Evolutionary conservation across 2,113 vertebrate genomes (phyloP).

Genomic region (Acanthochromis polyacanthus): DNA sequence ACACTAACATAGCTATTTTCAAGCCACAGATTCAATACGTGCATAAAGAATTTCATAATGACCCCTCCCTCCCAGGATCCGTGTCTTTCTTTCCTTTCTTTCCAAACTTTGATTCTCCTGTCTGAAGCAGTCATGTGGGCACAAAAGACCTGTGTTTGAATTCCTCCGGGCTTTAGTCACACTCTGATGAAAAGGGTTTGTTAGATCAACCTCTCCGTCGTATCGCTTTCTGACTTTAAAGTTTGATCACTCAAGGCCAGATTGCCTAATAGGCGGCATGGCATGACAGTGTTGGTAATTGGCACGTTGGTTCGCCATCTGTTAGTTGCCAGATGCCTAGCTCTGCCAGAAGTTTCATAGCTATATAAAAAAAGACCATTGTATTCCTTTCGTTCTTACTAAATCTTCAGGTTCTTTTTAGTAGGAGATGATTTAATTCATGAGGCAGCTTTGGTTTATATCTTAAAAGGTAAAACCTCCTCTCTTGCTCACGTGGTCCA

Average conservation of each 20-base stretch:
- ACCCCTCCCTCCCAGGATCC: slow-evolving; percentile 14
- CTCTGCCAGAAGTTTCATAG: slow-evolving; percentile 58
- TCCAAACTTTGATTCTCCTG: slow-evolving; percentile 51
- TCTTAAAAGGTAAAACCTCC: slow-evolving; percentile 71
- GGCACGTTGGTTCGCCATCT: slow-evolving; percentile 69
- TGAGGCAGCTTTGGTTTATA: slow-evolving; percentile 44
- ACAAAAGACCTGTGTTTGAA: slow-evolving; percentile 64
- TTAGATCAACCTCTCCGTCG: slow-evolving; percentile 63
- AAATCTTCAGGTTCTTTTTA: slow-evolving; percentile 42
- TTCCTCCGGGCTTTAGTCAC: slow-evolving; percentile 76
- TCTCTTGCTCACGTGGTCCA: slow-evolving; percentile 36
- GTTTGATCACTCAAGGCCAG: slow-evolving; percentile 65
- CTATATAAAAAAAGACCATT: slow-evolving; percentile 47
- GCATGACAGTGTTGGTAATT: slow-evolving; percentile 64
- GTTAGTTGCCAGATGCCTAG: slow-evolving; percentile 70
- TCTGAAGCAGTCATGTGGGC: slow-evolving; percentile 67
- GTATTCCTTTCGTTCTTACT: slow-evolving; percentile 31
- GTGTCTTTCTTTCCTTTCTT: slow-evolving; percentile 41
- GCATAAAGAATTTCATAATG: slow-evolving; percentile 2
- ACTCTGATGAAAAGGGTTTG: slow-evolving; percentile 69
- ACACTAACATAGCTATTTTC: slow-evolving; percentile 19
- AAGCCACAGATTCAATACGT: slow-evolving; percentile 7
- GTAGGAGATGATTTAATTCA: slow-evolving; percentile 64
- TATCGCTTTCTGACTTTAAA: slow-evolving; percentile 71
- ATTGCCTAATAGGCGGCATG: slow-evolving; percentile 64